These are phyloP conservation scores for Cryptomyrus ogoouensis DNA, from an alignment of 2,113 vertebrate species.

Conservation along the genomic window DNA sequence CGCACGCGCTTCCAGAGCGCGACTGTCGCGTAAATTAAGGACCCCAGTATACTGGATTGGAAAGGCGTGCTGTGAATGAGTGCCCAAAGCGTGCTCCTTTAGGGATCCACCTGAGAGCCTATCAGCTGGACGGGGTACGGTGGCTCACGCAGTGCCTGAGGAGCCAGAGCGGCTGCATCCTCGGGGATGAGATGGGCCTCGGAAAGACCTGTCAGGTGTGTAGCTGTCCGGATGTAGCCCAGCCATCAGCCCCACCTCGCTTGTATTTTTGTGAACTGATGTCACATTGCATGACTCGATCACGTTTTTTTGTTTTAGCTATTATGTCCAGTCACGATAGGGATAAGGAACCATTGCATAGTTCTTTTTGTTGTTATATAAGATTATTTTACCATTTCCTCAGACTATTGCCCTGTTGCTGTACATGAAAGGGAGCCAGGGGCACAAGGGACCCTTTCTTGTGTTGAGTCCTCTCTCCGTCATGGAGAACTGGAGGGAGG, in stretches of 20 bases:
- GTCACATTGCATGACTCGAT: not conserved
- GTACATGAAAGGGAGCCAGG: constrained; percentile 62
- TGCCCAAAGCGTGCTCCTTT: not conserved
- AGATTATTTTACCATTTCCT: constrained; percentile 26
- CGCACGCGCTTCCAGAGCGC: not conserved
- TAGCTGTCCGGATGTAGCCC: not conserved
- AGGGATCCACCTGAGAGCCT: constrained; percentile 72
- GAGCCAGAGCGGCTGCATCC: constrained; percentile 74
- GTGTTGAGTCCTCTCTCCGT: constrained; percentile 82
- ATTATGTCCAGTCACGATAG: not conserved
- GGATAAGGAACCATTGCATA: not conserved
- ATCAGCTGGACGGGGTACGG: constrained; percentile 78
- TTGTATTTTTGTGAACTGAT: not conserved
- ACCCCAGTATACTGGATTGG: not conserved
- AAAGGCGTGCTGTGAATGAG: not conserved
- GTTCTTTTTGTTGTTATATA: not conserved
- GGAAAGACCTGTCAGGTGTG: constrained; percentile 92
- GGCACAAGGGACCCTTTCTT: constrained; percentile 68
- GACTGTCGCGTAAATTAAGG: not conserved
- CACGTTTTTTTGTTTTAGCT: not conserved
- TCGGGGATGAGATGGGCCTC: constrained; percentile 92
- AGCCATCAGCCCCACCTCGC: not conserved
- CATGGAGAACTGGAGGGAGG: constrained; percentile 81
- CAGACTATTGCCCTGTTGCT: constrained; percentile 80
- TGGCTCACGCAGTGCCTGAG: constrained; percentile 70